Conservation (phyloP, 2,888 invertebrate genomes). For the Acanthoscelides obtectus region DNA sequence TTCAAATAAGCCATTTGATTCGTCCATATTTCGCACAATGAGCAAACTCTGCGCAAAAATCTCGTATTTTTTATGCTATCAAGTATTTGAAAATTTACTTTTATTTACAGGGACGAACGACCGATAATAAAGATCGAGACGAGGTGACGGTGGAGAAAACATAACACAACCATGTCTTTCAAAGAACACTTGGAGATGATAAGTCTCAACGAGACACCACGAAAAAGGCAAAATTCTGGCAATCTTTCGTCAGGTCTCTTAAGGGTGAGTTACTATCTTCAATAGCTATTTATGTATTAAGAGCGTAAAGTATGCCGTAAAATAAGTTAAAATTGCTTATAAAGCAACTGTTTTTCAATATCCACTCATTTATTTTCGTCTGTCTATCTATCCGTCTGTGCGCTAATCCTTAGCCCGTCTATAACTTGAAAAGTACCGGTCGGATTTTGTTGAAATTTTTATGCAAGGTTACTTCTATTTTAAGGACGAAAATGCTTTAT, state of each 20-base stretch:
- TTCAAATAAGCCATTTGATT: background rate
- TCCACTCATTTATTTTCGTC: no score
- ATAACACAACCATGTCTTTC: slow-evolving; percentile 65
- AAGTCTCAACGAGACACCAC: slow-evolving; percentile 85
- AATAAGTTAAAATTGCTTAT: no score
- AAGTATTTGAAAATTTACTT: background rate
- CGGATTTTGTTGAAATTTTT: no score
- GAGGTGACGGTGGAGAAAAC: slow-evolving; percentile 41
- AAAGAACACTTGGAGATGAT: slow-evolving; percentile 91
- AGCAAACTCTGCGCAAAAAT: background rate
- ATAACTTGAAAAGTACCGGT: no score
- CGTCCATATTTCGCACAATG: background rate
- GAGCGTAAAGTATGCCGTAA: no score
- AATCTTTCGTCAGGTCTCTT: slow-evolving; percentile 86
- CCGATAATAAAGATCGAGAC: slow-evolving; percentile 49
- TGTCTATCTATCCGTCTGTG: no score
- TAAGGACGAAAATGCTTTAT: no score
- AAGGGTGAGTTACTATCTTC: slow-evolving; percentile 60
- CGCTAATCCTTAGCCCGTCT: no score
- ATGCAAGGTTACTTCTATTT: no score
- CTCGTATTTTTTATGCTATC: background rate
- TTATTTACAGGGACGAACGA: slow-evolving; percentile 68
- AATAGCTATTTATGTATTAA: no score
- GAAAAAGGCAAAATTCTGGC: slow-evolving; percentile 93
- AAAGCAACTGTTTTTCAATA: no score